Percentiles rank a stretch among this genome's conserved stretches.
Evolutionary conservation across 2,888 invertebrate genomes (phyloP).

Genomic region (Sabellastarte sp.): DNA sequence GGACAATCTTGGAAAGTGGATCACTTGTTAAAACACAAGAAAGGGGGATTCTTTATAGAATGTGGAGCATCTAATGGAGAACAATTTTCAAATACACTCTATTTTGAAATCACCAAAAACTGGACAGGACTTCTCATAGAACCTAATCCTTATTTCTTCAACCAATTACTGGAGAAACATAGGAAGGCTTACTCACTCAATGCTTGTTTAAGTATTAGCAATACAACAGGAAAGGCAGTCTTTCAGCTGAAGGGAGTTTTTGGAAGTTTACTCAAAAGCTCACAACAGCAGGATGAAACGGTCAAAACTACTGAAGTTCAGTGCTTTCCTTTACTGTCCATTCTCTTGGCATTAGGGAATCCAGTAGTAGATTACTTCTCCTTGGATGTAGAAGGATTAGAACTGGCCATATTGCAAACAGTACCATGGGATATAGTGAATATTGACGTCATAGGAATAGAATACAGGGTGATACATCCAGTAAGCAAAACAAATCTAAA

Average conservation of each 20-base stretch:
- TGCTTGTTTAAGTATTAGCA: neutral
- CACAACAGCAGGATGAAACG: neutral
- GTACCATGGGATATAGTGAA: neutral
- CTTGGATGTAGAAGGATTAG: conserved; percentile 4
- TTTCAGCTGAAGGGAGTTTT: neutral
- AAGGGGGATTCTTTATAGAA: conserved; percentile 70
- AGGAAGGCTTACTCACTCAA: neutral
- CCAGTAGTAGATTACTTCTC: neutral
- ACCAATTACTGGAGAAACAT: neutral
- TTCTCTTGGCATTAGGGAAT: neutral
- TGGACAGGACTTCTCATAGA: conserved; percentile 63
- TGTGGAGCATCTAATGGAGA: conserved; percentile 66
- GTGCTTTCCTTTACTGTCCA: neutral
- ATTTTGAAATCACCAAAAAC: conserved; percentile 69
- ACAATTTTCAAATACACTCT: conserved; percentile 68
- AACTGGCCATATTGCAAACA: neutral
- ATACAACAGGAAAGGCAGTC: neutral
- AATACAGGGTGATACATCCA: neutral
- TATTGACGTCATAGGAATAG: conserved; percentile 1
- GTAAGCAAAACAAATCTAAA: no score
- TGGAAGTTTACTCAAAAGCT: neutral
- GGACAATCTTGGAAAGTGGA: neutral
- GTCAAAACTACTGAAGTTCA: neutral
- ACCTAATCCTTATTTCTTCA: neutral
- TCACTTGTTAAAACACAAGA: neutral